These are phyloP conservation scores for Polietes domitor DNA, from an alignment of 2,888 invertebrate genomes.

Conservation along the genomic window DNA sequence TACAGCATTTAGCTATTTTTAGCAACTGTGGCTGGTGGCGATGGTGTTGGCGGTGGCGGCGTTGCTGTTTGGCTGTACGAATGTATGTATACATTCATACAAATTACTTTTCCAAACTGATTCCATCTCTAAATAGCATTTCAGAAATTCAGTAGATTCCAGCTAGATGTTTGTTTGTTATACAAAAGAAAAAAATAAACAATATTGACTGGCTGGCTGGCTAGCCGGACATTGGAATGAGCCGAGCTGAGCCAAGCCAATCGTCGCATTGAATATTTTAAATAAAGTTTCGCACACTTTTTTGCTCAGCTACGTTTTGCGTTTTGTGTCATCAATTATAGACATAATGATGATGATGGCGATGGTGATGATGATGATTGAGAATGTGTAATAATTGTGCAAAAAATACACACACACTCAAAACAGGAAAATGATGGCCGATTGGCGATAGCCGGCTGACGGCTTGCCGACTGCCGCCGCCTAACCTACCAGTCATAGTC, in stretches of 20 bases:
- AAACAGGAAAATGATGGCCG: not conserved
- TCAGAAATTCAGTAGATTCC: not conserved
- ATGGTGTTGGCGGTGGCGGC: constrained; percentile 13
- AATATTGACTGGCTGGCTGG: no score
- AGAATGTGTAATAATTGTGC: constrained; percentile 26
- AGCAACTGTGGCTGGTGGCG: not conserved
- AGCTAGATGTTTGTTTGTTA: not conserved
- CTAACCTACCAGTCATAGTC: constrained; percentile 29
- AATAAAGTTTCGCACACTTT: not conserved
- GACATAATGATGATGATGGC: not conserved
- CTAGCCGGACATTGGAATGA: not conserved
- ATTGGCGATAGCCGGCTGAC: not conserved
- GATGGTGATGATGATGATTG: not conserved
- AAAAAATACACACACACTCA: not conserved
- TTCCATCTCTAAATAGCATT: not conserved
- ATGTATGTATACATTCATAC: not conserved
- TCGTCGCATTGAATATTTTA: not conserved
- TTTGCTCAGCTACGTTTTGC: no score
- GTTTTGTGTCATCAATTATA: constrained; percentile 12
- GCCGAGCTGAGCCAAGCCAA: not conserved
- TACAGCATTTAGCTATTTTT: constrained; percentile 54
- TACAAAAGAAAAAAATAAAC: not conserved
- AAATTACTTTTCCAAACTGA: not conserved
- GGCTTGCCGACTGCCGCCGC: constrained; percentile 27
- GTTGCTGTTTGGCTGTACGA: not conserved